Percentiles rank a stretch among this genome's conserved stretches.
Conservation (phyloP, 1,140 invertebrate genomes). For the Uloborus diversus region DNA sequence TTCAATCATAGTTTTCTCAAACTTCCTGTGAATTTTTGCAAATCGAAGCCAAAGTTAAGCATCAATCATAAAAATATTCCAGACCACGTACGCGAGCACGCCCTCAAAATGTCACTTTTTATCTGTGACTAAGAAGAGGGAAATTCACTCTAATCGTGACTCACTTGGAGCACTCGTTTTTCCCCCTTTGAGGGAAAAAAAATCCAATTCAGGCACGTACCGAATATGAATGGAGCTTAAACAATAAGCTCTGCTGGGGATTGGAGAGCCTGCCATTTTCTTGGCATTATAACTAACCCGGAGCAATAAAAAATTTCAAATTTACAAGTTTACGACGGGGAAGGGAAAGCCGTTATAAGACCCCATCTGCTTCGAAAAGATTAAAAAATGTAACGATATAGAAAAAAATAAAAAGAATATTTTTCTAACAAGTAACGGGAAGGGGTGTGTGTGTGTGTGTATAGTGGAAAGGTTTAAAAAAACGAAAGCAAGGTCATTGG, state of each 20-base stretch:
- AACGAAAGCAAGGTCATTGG: slow-evolving; percentile 45
- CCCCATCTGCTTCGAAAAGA: slow-evolving; percentile 52
- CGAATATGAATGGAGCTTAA: slow-evolving; percentile 53
- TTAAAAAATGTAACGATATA: slow-evolving; percentile 39
- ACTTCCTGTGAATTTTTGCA: no score
- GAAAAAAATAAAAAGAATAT: slow-evolving; percentile 44
- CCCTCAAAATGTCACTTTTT: slow-evolving; percentile 32
- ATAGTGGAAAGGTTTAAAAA: slow-evolving; percentile 29
- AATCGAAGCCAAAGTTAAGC: no score
- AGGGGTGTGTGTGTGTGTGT: slow-evolving; percentile 38
- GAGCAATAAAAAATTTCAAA: slow-evolving; percentile 56
- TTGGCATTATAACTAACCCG: slow-evolving; percentile 55
- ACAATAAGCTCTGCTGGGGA: slow-evolving; percentile 51
- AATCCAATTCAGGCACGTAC: slow-evolving; percentile 49
- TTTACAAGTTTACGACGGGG: slow-evolving; percentile 51
- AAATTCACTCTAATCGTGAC: slow-evolving; percentile 45
- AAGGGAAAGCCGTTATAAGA: slow-evolving; percentile 48
- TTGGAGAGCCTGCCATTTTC: slow-evolving; percentile 51
- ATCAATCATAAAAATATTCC: no score
- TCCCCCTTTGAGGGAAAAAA: slow-evolving; percentile 13
- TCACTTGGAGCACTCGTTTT: slow-evolving; percentile 27
- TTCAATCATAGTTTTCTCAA: no score
- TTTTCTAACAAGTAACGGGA: slow-evolving; percentile 54
- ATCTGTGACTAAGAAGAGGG: slow-evolving; percentile 40
- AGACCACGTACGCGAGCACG: no score